These are phyloP conservation scores for Percina caprodes DNA, from an alignment of 2,113 vertebrate genomes.

Conservation along the genomic window DNA sequence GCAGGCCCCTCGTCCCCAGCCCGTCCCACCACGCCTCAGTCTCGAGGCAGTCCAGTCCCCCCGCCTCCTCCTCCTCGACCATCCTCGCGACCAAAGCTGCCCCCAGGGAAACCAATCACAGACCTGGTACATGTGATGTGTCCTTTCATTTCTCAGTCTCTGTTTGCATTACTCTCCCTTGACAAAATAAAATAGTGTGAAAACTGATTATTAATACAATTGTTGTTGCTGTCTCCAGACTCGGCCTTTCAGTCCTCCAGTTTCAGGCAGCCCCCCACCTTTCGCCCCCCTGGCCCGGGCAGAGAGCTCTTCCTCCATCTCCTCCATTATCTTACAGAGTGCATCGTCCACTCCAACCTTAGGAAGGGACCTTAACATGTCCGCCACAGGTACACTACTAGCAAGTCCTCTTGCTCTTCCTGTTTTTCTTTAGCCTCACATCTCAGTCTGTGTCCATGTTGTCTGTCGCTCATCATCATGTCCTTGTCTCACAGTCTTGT, in stretches of 20 bases:
- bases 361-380: constrained; percentile 87
- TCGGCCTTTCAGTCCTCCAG: constrained; percentile 94
- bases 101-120: constrained; percentile 91
- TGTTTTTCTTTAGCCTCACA: not conserved
- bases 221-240: constrained; percentile 79
- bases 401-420: not conserved
- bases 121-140: constrained; percentile 87
- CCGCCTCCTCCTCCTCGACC: constrained; percentile 91
- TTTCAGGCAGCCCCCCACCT: constrained; percentile 95
- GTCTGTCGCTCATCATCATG: constrained; percentile 83
- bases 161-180: not conserved
- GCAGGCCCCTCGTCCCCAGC: constrained; percentile 94
- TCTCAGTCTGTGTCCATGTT: constrained; percentile 48
- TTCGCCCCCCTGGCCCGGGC: constrained; percentile 95
- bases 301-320: constrained; percentile 98
- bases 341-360: constrained; percentile 97
- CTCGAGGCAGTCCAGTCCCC: constrained; percentile 87
- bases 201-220: not conserved
- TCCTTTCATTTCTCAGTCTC: not conserved
- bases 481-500: constrained; percentile 82
- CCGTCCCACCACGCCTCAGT: constrained; percentile 90
- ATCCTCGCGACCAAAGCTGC: constrained; percentile 93
- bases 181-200: not conserved
- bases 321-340: constrained; percentile 94
- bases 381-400: constrained; percentile 77